Base-by-base conservation (phyloP, 2,797 vertebrate genomes). In the Halcyon leucocephala region DNA sequence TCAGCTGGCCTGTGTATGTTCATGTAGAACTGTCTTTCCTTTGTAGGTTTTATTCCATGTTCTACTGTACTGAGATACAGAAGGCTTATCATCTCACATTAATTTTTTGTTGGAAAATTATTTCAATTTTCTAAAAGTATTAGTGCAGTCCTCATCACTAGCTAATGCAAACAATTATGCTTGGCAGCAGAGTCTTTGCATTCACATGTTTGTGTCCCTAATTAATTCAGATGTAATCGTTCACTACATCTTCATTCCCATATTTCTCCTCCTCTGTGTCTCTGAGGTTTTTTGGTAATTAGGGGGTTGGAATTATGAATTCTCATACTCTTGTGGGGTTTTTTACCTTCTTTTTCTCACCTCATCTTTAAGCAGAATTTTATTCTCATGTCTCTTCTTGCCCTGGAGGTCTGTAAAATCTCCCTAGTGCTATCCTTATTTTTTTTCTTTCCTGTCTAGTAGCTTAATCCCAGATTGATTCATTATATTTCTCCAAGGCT, bases 401-500 rank as follows among this genome's bases (percentile, higher is more conserved):
- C 89, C 84, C 88, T 81, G 58, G 80, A 97, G 95, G 74, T 94
- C 83, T 72, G 49, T 66, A 58, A n/a, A 73, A 79, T 44, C n/a
- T 94, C 92, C 83, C 76, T 57, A 62, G 77, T 96, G 94, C 52
- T 87, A 67, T 86, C 55, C 81, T 83, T 94, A 67, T 91, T 89
- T 93, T 81, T 93, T 82, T 52, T 82, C 39, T 81, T 86, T 86
- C 39, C 73, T 95, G 35, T 79, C 70, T 91, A 79, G 84, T 61
- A 95, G 48, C 51, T 90, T 96, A 97, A 96, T 97, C 94, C 95
- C 96, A 96, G 89, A 96, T 82, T 91, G 95, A 94, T 94, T 97
- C 82, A 83, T 97, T 97, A 83, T 87, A 89, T 93, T 94, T 96
- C 95, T 96, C 87, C 0, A 0, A 95, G 93, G 95, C 64, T 97